A percentile compares a stretch with the other conserved stretches of the same genome.
phyloP scores from a whole-genome alignment of 1,140 invertebrate species.

The Tigriopus japonicus region DNA sequence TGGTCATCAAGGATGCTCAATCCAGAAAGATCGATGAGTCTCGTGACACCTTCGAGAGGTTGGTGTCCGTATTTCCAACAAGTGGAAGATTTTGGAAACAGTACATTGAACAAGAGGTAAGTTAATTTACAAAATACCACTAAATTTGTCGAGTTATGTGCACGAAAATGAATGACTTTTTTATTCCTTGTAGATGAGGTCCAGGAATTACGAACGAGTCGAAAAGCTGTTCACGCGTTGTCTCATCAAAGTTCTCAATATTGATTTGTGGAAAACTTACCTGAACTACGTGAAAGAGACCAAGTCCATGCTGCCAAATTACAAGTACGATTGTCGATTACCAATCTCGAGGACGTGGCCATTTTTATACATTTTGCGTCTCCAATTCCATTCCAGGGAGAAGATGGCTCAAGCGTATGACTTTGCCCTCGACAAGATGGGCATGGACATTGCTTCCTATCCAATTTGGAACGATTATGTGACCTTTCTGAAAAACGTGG shows the following conservation, averaged over 20 bases:
- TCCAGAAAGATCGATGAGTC: conserved; percentile 76
- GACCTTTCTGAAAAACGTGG: conserved; percentile 86
- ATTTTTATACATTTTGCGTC: conserved; percentile 7
- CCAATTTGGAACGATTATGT: conserved; percentile 96
- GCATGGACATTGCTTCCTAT: conserved; percentile 89
- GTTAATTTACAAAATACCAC: too few species aligned
- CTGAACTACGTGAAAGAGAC: conserved; percentile 95
- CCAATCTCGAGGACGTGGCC: background rate
- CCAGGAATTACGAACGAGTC: conserved; percentile 20
- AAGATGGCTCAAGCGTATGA: conserved; percentile 99
- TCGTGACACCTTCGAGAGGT: conserved; percentile 65
- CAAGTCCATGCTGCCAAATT: conserved; percentile 73
- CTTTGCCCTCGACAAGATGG: conserved; percentile 96
- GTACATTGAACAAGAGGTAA: conserved; percentile 96
- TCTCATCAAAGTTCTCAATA: conserved; percentile 93
- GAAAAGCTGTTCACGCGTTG: conserved; percentile 84
- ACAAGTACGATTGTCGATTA: conserved; percentile 48
- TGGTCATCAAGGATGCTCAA: conserved; percentile 77
- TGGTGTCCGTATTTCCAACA: conserved; percentile 82
- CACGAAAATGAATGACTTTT: too few species aligned
- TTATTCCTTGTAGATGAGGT: conserved; percentile 18
- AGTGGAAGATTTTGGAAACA: conserved; percentile 96
- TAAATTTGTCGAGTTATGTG: too few species aligned
- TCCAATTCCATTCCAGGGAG: conserved; percentile 45
- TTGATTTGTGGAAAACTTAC: conserved; percentile 96